Percentiles rank a stretch among this genome's conserved stretches.
Evolutionary conservation across 2,113 vertebrate species (phyloP).

Genomic region (Muscicapa adusta): DNA sequence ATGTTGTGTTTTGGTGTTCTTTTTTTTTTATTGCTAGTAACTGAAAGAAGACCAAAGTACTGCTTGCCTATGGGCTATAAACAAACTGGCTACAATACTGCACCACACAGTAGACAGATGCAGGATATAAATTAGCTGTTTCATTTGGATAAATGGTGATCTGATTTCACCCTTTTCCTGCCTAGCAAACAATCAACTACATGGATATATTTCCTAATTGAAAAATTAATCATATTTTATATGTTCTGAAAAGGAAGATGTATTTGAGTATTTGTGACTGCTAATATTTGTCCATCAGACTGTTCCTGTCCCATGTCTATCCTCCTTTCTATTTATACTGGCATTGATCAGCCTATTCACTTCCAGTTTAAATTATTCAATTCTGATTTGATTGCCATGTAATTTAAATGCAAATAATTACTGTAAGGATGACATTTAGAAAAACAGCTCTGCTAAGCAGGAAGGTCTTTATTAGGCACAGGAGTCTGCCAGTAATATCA

Average conservation of each 20-base stretch:
- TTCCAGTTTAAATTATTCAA: slow-evolving; percentile 82
- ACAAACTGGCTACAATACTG: neutral
- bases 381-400: slow-evolving; percentile 83
- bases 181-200: neutral
- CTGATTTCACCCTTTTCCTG: neutral
- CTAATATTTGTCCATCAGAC: slow-evolving; percentile 48
- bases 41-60: neutral
- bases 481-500: slow-evolving; percentile 58
- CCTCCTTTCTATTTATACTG: slow-evolving; percentile 78
- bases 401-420: slow-evolving; percentile 85
- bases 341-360: slow-evolving; percentile 80
- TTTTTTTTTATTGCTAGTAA: neutral
- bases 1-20: neutral
- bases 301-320: slow-evolving; percentile 48
- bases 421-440: slow-evolving; percentile 78
- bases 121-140: neutral
- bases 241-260: slow-evolving; percentile 16
- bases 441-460: slow-evolving; percentile 65
- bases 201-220: neutral
- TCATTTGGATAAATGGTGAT: neutral
- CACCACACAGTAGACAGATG: neutral
- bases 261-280: neutral
- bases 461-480: slow-evolving; percentile 68
- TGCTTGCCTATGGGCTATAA: neutral
- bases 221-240: neutral